Conservation (phyloP, 2,113 vertebrate species). For the Pygoscelis antarcticus region DNA sequence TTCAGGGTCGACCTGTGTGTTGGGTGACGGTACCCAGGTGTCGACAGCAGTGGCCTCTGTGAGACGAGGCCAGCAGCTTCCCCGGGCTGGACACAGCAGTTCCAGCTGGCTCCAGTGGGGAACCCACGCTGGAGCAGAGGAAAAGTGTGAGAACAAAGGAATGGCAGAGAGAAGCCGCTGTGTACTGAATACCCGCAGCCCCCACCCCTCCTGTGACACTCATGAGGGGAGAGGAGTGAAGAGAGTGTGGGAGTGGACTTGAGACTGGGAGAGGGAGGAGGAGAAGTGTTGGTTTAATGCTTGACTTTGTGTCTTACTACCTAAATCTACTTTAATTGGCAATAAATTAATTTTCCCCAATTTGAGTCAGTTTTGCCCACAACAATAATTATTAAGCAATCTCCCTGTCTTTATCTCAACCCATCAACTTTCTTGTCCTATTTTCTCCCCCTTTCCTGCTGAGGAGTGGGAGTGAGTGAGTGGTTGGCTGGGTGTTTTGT, state of each 20-base stretch:
- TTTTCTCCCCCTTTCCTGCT: neutral
- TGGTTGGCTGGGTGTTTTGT: neutral
- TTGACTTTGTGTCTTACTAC: neutral
- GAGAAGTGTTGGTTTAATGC: neutral
- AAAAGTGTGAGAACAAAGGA: neutral
- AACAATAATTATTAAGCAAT: neutral
- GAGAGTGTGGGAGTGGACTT: neutral
- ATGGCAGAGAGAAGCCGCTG: neutral
- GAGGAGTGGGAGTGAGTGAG: neutral
- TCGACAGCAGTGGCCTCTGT: neutral
- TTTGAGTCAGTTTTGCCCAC: neutral
- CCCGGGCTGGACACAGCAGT: fast-evolving
- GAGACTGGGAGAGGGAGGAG: neutral
- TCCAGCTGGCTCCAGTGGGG: neutral
- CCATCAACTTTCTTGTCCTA: neutral
- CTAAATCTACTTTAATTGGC: neutral
- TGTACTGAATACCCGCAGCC: fast-evolving
- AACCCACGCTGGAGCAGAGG: neutral
- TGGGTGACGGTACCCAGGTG: neutral
- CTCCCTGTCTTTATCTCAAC: neutral
- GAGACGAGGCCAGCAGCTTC: neutral
- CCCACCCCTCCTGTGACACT: neutral
- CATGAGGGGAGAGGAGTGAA: neutral
- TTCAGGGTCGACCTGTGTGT: neutral
- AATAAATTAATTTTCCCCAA: neutral